Evolutionary conservation across 2,888 invertebrate species (phyloP).

Genomic region (Saturnia pavonia): DNA sequence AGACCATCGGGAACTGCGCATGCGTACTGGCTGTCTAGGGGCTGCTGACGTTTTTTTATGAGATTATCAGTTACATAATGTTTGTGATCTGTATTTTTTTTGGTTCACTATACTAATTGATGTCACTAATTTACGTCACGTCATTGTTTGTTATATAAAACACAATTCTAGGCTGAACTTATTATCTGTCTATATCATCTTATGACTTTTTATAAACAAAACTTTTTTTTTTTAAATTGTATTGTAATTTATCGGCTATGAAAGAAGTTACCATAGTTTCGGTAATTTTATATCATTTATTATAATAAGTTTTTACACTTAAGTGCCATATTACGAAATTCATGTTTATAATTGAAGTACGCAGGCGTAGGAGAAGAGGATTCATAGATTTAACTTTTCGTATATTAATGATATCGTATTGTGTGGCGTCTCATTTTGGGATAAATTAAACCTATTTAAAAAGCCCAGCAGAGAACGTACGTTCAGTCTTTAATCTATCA

Average conservation of each 20-base stretch:
- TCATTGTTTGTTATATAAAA: background rate
- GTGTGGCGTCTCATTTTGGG: no score
- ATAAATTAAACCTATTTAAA: no score
- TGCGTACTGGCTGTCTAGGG: background rate
- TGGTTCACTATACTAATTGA: background rate
- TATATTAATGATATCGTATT: no score
- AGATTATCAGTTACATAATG: background rate
- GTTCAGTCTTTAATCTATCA: no score
- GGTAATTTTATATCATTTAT: slow-evolving; percentile 10
- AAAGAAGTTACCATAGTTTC: slow-evolving; percentile 38
- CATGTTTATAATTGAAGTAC: slow-evolving; percentile 21
- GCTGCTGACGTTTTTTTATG: background rate
- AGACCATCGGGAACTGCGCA: background rate
- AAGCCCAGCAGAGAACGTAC: no score
- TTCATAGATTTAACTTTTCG: no score
- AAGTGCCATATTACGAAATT: slow-evolving; percentile 41
- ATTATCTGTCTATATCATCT: background rate
- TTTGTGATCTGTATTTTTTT: background rate
- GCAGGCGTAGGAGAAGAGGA: background rate
- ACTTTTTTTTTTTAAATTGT: slow-evolving; percentile 13
- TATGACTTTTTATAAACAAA: background rate
- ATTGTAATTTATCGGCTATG: slow-evolving; percentile 28
- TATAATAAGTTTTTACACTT: slow-evolving; percentile 20
- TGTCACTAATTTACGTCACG: background rate
- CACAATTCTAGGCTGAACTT: background rate